Conservation (phyloP, 2,888 invertebrate species). For the Lycophotia porphyrea region DNA sequence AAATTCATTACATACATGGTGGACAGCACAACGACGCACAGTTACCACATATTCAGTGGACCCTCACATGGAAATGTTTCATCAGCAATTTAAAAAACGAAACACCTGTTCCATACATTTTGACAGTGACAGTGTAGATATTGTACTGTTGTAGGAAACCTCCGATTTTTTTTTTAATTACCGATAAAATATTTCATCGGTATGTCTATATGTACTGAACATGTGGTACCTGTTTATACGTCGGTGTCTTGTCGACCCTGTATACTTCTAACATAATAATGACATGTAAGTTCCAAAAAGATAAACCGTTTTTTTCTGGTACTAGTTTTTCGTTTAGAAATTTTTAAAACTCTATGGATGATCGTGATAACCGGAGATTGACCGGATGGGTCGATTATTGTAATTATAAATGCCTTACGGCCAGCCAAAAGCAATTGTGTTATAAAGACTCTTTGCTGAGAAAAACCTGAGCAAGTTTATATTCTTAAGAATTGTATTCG, state of each 20-base stretch:
- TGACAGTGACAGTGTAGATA: no score
- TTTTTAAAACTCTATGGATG: not conserved
- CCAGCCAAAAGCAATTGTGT: not conserved
- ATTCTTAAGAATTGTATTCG: slow-evolving; percentile 30
- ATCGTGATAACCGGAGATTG: not conserved
- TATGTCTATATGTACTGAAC: no score
- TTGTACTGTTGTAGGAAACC: no score
- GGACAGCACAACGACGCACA: not conserved
- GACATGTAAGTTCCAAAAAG: not conserved
- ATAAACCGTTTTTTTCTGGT: not conserved
- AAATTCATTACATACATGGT: not conserved
- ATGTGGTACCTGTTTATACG: no score
- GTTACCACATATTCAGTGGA: not conserved
- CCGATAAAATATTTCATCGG: no score
- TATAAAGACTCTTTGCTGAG: not conserved
- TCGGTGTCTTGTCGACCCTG: no score
- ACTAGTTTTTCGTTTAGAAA: not conserved
- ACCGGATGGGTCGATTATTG: not conserved
- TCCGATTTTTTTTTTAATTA: no score
- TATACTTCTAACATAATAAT: not conserved
- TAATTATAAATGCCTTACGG: not conserved
- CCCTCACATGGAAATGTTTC: not conserved
- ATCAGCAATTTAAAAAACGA: not conserved
- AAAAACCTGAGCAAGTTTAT: not conserved
- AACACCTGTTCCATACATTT: no score